These are phyloP conservation scores for Upupa epops DNA, from an alignment of 2,113 vertebrate genomes.

Conservation along the genomic window DNA sequence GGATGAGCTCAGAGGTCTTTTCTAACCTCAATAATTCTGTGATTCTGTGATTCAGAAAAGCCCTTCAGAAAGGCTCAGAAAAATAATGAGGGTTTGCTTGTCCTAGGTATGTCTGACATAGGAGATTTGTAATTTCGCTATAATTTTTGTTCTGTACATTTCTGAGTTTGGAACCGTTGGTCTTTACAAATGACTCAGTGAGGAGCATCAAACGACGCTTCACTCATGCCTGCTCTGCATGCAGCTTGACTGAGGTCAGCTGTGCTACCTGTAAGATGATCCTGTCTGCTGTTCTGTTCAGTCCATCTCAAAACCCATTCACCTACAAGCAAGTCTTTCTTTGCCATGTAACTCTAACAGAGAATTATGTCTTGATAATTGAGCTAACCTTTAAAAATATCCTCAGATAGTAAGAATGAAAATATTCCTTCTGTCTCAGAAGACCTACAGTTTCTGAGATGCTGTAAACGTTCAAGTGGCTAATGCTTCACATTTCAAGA, in stretches of 20 bases:
- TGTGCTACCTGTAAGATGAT: not conserved
- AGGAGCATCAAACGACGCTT: not conserved
- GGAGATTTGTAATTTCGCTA: not conserved
- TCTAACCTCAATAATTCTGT: too few species aligned
- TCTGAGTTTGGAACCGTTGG: not conserved
- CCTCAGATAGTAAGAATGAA: not conserved
- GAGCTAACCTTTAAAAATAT: not conserved
- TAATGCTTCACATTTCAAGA: not conserved
- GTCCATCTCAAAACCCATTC: not conserved
- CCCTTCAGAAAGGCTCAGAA: not conserved
- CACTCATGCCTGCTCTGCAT: not conserved
- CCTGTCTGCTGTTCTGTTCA: not conserved
- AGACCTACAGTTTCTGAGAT: not conserved
- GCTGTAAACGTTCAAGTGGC: fast-evolving
- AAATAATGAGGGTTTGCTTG: not conserved
- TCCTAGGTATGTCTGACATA: not conserved
- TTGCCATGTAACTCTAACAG: not conserved
- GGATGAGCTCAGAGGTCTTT: too few species aligned
- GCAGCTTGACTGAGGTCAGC: not conserved
- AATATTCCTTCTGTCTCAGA: not conserved
- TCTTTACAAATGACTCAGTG: not conserved
- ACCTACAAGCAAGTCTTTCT: not conserved
- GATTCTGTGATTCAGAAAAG: not conserved
- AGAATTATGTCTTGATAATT: not conserved
- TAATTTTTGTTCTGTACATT: not conserved